Conservation (phyloP, 2,797 vertebrate species). For the Sebastes itinus region DNA sequence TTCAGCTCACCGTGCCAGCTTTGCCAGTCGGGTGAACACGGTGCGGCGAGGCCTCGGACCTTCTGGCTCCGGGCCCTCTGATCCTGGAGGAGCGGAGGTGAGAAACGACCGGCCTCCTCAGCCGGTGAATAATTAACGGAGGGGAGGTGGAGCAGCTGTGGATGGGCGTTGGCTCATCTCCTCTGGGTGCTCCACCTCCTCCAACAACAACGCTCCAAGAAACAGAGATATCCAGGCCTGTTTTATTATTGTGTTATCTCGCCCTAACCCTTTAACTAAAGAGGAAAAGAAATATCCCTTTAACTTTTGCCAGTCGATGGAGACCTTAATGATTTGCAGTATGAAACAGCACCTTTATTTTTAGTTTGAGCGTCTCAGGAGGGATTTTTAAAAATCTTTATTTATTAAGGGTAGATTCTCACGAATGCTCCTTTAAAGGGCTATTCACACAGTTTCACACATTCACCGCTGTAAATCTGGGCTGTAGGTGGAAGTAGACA, state of each 20-base stretch:
- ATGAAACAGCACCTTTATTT: neutral
- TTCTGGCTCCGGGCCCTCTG: slow-evolving; percentile 64
- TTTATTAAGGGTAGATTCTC: neutral
- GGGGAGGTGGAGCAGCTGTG: slow-evolving; percentile 72
- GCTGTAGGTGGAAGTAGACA: neutral
- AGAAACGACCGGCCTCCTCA: slow-evolving; percentile 63
- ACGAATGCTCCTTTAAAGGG: neutral
- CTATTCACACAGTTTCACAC: neutral
- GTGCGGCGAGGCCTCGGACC: slow-evolving; percentile 33
- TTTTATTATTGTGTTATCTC: neutral
- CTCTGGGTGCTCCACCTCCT: slow-evolving; percentile 17
- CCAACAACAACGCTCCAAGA: neutral
- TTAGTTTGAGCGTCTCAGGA: neutral
- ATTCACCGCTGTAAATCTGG: neutral
- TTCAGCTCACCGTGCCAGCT: slow-evolving; percentile 24
- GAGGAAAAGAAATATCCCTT: neutral
- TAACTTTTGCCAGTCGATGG: neutral
- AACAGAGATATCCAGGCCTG: neutral
- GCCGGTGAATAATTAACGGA: slow-evolving; percentile 77
- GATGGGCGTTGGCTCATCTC: slow-evolving; percentile 17
- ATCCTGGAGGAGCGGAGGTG: slow-evolving; percentile 77
- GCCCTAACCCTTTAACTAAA: neutral
- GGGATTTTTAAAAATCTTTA: neutral
- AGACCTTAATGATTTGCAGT: neutral
- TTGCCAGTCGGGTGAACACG: slow-evolving; percentile 77